Conservation (phyloP, 1,140 invertebrate species). For the Eupeodes corollae region DNA sequence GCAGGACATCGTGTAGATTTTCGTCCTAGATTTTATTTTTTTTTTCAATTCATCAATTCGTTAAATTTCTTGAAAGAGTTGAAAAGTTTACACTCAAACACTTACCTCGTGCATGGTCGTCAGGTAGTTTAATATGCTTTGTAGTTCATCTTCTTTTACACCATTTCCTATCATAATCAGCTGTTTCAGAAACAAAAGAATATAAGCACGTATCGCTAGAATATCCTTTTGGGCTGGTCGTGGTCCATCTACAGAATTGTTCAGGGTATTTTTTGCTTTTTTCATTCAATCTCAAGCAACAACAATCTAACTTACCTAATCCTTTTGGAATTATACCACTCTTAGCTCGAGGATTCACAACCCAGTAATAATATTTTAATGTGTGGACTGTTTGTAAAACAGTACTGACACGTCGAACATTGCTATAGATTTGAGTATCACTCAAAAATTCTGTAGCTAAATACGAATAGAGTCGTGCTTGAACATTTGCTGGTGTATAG, state of each 20-base stretch:
- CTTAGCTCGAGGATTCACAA: constrained; percentile 86
- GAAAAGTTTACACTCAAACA: background rate
- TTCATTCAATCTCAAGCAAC: background rate
- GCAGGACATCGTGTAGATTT: constrained; percentile 94
- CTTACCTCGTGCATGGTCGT: constrained; percentile 89
- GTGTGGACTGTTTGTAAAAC: constrained; percentile 97
- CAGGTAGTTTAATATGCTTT: constrained; percentile 95
- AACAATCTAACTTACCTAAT: constrained; percentile 71
- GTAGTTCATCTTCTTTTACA: constrained; percentile 95
- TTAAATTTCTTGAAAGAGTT: background rate
- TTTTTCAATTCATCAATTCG: background rate
- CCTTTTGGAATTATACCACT: constrained; percentile 92
- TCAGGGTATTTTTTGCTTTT: background rate
- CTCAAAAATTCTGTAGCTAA: constrained; percentile 95
- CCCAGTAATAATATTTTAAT: constrained; percentile 98
- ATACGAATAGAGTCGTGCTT: constrained; percentile 92
- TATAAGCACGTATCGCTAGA: constrained; percentile 85
- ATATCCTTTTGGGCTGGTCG: constrained; percentile 89
- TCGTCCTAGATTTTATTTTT: constrained; percentile 64
- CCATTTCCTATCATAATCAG: constrained; percentile 93
- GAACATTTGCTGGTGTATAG: constrained; percentile 90
- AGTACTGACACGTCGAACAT: constrained; percentile 90
- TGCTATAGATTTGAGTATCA: constrained; percentile 95
- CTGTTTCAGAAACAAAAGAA: constrained; percentile 91
- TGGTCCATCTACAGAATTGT: constrained; percentile 63